These are phyloP conservation scores for Hydrophis major DNA, from an alignment of 2,797 vertebrate species.

Conservation along the genomic window DNA sequence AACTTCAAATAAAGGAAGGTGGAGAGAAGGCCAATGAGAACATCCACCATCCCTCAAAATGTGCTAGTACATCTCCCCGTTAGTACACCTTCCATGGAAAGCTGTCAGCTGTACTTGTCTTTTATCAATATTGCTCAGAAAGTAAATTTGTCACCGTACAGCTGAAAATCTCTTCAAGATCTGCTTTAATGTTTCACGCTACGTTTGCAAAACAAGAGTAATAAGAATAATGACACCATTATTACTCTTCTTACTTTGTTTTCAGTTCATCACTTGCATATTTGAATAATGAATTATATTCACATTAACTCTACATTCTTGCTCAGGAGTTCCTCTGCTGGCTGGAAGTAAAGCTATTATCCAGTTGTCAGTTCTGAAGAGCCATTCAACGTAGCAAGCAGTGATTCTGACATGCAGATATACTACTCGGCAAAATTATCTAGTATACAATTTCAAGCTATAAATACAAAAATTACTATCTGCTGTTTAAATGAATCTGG, in stretches of 20 bases:
- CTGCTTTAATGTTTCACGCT: conserved; percentile 79
- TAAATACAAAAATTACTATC: conserved; percentile 73
- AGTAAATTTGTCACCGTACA: conserved; percentile 72
- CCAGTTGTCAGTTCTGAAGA: conserved; percentile 87
- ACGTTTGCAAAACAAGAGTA: conserved; percentile 80
- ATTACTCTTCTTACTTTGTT: conserved; percentile 86
- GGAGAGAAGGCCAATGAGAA: not conserved
- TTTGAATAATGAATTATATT: conserved; percentile 99
- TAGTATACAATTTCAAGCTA: conserved; percentile 71
- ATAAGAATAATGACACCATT: conserved; percentile 91
- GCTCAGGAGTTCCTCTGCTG: conserved; percentile 85
- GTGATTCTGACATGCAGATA: conserved; percentile 77
- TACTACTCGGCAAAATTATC: conserved; percentile 72
- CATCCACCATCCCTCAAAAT: conserved; percentile 30
- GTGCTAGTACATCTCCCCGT: conserved; percentile 62
- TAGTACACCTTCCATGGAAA: conserved; percentile 64
- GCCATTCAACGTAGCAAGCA: conserved; percentile 77
- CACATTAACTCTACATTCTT: conserved; percentile 89
- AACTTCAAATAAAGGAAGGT: conserved; percentile 53
- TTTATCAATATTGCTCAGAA: conserved; percentile 71
- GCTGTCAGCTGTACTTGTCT: conserved; percentile 67
- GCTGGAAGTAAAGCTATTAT: conserved; percentile 94
- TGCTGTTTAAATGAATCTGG: conserved; percentile 65
- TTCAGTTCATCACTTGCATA: conserved; percentile 86
- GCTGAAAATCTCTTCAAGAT: conserved; percentile 65